Evolutionary conservation across 1,140 invertebrate genomes (phyloP).

Genomic region (Cherax quadricarinatus): DNA sequence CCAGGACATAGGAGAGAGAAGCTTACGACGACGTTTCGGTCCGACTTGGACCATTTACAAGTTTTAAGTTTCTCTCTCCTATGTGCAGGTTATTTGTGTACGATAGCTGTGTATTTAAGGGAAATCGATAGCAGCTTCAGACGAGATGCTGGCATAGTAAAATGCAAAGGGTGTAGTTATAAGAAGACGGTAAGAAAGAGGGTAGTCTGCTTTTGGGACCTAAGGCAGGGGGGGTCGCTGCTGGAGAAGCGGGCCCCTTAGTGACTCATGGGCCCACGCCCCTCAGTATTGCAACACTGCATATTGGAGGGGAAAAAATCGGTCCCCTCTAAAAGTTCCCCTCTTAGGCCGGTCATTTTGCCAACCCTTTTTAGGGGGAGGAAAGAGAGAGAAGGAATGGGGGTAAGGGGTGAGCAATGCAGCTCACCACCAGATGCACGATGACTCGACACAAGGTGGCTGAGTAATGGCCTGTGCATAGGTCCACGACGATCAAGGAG

Average conservation of each 20-base stretch:
- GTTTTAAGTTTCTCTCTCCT: too few species aligned
- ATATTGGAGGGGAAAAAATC: slow-evolving; percentile 56
- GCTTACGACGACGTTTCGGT: too few species aligned
- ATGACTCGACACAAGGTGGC: slow-evolving; percentile 28
- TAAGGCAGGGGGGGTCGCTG: background rate
- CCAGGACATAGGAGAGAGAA: too few species aligned
- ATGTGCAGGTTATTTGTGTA: too few species aligned
- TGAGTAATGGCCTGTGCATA: slow-evolving; percentile 14
- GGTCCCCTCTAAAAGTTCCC: slow-evolving; percentile 63
- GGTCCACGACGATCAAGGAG: background rate
- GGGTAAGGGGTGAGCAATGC: slow-evolving; percentile 53
- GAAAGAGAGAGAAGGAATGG: slow-evolving; percentile 17
- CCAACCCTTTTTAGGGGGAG: slow-evolving; percentile 58
- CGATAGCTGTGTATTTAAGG: too few species aligned
- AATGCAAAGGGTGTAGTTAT: too few species aligned
- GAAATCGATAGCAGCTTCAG: too few species aligned
- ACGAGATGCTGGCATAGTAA: too few species aligned
- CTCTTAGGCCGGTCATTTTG: slow-evolving; percentile 70
- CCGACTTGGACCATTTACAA: too few species aligned
- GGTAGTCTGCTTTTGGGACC: background rate
- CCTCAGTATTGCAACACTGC: slow-evolving; percentile 55
- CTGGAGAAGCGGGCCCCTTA: background rate
- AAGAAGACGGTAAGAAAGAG: too few species aligned
- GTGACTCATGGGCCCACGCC: slow-evolving; percentile 26
- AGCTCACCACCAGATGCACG: slow-evolving; percentile 63